Evolutionary conservation across 2,113 vertebrate species (phyloP).

Genomic region (Myrmecobius fasciatus): DNA sequence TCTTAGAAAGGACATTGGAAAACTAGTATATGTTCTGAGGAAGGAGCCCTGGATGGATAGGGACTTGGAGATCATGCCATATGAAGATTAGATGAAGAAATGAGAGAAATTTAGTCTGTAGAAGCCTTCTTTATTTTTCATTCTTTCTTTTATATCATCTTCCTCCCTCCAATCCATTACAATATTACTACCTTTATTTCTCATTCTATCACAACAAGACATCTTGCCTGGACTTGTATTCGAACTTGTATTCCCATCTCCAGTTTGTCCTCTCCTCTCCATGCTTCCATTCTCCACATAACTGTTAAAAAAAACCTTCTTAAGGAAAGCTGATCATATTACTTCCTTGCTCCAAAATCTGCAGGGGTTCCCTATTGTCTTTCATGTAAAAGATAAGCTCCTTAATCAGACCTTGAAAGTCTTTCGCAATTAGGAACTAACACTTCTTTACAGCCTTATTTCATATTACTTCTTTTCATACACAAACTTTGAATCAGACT

Average conservation of each 20-base stretch:
- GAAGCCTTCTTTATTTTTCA: neutral
- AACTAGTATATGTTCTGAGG: neutral
- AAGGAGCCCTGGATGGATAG: neutral
- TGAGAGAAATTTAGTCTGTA: neutral
- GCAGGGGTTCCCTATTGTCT: neutral
- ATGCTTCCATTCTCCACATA: neutral
- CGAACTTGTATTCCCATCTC: neutral
- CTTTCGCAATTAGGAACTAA: neutral
- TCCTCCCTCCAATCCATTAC: neutral
- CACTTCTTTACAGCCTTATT: neutral
- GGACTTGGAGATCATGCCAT: neutral
- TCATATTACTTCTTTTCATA: neutral
- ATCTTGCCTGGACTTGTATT: neutral
- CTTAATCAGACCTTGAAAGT: neutral
- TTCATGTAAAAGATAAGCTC: neutral
- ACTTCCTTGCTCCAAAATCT: slow-evolving; percentile 1
- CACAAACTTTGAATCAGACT: neutral
- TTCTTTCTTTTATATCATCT: neutral
- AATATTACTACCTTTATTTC: neutral
- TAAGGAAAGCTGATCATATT: neutral
- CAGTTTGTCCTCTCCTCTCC: neutral
- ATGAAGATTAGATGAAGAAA: neutral
- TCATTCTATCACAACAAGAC: neutral
- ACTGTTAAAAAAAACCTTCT: neutral
- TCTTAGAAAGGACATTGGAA: neutral